phyloP scores from a whole-genome alignment of 2,888 invertebrate species.

The Notocelia uddmanniana region DNA sequence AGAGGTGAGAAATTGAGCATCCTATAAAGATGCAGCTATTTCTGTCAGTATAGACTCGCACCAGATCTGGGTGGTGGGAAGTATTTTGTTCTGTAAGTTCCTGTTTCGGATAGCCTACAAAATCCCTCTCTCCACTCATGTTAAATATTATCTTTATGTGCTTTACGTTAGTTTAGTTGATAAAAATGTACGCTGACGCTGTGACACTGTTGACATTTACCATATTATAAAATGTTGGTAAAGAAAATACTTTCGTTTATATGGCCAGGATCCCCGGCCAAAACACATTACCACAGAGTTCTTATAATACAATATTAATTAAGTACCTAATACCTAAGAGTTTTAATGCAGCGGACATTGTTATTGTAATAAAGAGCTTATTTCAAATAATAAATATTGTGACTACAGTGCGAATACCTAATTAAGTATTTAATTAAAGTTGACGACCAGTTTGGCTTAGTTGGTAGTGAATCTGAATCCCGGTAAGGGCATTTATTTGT shows the following conservation, averaged over 20 bases:
- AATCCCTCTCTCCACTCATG: slow-evolving; percentile 12
- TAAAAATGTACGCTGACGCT: slow-evolving; percentile 13
- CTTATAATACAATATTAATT: too few relatives aligned
- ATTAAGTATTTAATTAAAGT: too few relatives aligned
- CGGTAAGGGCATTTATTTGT: too few relatives aligned
- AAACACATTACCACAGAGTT: too few relatives aligned
- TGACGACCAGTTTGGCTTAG: too few relatives aligned
- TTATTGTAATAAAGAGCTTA: too few relatives aligned
- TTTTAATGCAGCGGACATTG: too few relatives aligned
- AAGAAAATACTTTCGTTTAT: background rate
- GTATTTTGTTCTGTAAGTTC: slow-evolving; percentile 11
- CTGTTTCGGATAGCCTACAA: slow-evolving; percentile 10
- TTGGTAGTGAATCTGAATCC: too few relatives aligned
- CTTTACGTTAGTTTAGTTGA: slow-evolving; percentile 11
- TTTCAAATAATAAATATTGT: too few relatives aligned
- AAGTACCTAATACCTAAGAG: too few relatives aligned
- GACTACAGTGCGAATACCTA: background rate
- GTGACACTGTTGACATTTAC: background rate
- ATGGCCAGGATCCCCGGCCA: background rate
- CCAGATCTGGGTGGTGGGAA: slow-evolving; percentile 11
- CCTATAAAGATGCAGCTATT: slow-evolving; percentile 17
- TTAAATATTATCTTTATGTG: slow-evolving; percentile 5
- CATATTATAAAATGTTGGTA: too few relatives aligned
- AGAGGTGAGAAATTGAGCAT: slow-evolving; percentile 20
- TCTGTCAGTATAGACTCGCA: slow-evolving; percentile 9